A percentile compares a stretch with the other conserved stretches of the same genome.
Evolutionary conservation across 2,113 vertebrate species (phyloP).

Genomic region (Gadus chalcogrammus): DNA sequence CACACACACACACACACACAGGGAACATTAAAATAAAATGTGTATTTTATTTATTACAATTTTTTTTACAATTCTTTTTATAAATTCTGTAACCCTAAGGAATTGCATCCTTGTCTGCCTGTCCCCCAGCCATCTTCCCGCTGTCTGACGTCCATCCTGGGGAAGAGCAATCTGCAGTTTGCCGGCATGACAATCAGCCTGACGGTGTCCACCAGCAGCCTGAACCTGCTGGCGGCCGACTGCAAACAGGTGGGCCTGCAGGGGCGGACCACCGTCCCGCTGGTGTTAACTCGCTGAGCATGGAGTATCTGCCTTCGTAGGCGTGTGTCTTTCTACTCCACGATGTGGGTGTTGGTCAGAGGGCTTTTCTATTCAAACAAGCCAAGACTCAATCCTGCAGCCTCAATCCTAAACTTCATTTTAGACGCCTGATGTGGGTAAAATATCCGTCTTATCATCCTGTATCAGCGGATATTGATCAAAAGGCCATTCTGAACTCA

Average conservation of each 20-base stretch:
- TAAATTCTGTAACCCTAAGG: not conserved
- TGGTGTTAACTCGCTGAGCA: too few species aligned
- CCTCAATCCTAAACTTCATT: too few species aligned
- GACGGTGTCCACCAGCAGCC: slow-evolving; percentile 98
- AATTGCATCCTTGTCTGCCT: not conserved
- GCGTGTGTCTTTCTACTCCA: too few species aligned
- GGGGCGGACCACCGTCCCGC: not conserved
- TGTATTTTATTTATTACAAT: not conserved
- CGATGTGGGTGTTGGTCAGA: too few species aligned
- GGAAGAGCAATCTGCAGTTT: slow-evolving; percentile 97
- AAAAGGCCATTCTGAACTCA: too few species aligned
- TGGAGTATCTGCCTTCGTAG: too few species aligned
- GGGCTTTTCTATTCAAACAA: too few species aligned
- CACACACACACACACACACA: not conserved
- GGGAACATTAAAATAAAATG: not conserved
- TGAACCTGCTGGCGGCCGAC: slow-evolving; percentile 96
- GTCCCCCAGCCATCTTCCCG: slow-evolving; percentile 81
- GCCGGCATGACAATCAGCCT: slow-evolving; percentile 96
- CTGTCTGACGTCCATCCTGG: slow-evolving; percentile 88
- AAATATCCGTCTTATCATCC: too few species aligned
- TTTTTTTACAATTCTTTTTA: too few species aligned
- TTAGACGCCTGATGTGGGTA: too few species aligned
- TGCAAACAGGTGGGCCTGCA: slow-evolving; percentile 88
- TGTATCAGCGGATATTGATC: too few species aligned
- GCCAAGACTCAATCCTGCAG: too few species aligned